Percentiles rank a stretch among this genome's conserved stretches.
phyloP scores from a whole-genome alignment of 1,140 invertebrate species.

The Anastrepha ludens region DNA sequence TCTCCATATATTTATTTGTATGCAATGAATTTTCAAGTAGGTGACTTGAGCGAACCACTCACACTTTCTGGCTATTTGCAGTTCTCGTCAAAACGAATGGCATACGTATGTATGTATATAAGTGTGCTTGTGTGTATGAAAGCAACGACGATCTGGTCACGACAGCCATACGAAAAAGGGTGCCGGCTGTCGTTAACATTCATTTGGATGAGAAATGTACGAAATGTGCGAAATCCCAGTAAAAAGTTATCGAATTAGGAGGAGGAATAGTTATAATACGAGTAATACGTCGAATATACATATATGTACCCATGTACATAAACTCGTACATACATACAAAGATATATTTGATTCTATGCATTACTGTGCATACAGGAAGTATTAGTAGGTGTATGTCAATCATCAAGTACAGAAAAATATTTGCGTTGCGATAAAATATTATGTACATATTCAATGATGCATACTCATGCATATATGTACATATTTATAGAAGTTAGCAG shows the following conservation, averaged over 20 bases:
- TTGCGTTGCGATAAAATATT: background rate
- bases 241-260: constrained; percentile 11
- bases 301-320: background rate
- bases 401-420: background rate
- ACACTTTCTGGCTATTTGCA: constrained; percentile 5
- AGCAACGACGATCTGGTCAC: background rate
- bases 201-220: background rate
- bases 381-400: no score
- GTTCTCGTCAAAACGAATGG: constrained; percentile 17
- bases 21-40: background rate
- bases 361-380: no score
- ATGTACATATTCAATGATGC: background rate
- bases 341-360: no score
- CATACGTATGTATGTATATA: background rate
- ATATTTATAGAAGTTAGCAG: background rate
- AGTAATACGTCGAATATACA: background rate
- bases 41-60: constrained; percentile 1
- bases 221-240: background rate
- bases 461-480: background rate
- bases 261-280: background rate
- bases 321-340: no score
- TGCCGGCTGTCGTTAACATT: background rate
- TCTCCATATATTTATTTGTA: background rate
- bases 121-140: no score
- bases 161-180: background rate